Evolutionary conservation across 2,888 invertebrate species (phyloP).

Genomic region (Drosophila lacicola): DNA sequence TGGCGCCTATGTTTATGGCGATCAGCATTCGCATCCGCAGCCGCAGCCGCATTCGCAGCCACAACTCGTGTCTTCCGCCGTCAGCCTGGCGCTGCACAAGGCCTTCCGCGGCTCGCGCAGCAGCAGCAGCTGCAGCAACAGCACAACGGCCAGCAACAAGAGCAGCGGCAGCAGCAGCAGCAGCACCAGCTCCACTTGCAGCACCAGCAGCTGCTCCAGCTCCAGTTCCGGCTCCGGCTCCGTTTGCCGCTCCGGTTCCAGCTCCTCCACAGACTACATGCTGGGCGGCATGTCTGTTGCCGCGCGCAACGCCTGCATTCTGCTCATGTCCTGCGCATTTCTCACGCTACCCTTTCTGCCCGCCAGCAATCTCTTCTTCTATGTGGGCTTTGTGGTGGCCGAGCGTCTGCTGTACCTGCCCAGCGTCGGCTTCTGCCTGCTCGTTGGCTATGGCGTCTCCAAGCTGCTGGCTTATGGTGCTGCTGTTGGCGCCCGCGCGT

Average conservation of each 20-base stretch:
- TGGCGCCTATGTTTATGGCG: slow-evolving; percentile 49
- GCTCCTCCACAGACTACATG: slow-evolving; percentile 45
- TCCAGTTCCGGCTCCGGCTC: background rate
- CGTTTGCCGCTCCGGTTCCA: background rate
- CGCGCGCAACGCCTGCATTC: slow-evolving; percentile 75
- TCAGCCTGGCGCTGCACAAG: slow-evolving; percentile 69
- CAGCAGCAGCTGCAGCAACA: slow-evolving; percentile 84
- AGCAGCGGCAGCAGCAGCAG: slow-evolving; percentile 84
- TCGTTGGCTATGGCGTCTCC: slow-evolving; percentile 91
- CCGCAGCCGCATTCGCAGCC: slow-evolving; percentile 6
- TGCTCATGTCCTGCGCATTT: slow-evolving; percentile 90
- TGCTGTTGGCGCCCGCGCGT: slow-evolving; percentile 61
- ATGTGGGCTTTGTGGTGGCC: slow-evolving; percentile 99
- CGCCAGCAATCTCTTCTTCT: slow-evolving; percentile 97
- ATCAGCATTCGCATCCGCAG: slow-evolving; percentile 80
- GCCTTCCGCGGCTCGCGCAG: slow-evolving; percentile 82
- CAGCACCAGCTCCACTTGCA: slow-evolving; percentile 45
- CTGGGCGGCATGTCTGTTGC: slow-evolving; percentile 45
- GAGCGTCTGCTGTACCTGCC: slow-evolving; percentile 98
- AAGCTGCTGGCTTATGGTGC: slow-evolving; percentile 77
- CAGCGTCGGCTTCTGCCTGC: slow-evolving; percentile 96
- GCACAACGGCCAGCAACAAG: slow-evolving; percentile 85
- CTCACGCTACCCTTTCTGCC: slow-evolving; percentile 97
- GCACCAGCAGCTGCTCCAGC: slow-evolving; percentile 23
- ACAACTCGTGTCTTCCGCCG: slow-evolving; percentile 75